A percentile compares a stretch with the other conserved stretches of the same genome.
Evolutionary conservation across 2,797 vertebrate genomes (phyloP).

Genomic region (Ambastaia sidthimunki): DNA sequence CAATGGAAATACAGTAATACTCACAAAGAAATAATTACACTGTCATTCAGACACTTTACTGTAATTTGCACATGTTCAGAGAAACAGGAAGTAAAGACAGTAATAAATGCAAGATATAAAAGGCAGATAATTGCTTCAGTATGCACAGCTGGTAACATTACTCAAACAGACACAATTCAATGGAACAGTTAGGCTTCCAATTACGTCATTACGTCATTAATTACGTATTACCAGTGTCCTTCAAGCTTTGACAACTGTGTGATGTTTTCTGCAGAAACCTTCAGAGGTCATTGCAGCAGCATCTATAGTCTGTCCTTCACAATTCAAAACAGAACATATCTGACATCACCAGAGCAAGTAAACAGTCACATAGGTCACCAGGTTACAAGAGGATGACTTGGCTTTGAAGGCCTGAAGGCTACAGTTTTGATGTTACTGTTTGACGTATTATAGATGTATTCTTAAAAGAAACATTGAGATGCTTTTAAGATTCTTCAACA

Average conservation of each 20-base stretch:
- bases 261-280: background rate
- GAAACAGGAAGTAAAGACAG: background rate
- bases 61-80: background rate
- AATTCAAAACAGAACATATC: background rate
- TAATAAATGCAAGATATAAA: background rate
- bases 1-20: background rate
- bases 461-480: background rate
- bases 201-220: background rate
- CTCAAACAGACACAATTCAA: background rate
- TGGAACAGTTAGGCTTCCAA: background rate
- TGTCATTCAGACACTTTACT: background rate
- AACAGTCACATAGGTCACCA: no score
- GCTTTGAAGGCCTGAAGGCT: no score
- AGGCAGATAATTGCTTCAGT: background rate
- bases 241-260: background rate
- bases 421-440: no score
- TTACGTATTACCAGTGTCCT: background rate
- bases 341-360: no score
- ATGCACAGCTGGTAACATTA: background rate
- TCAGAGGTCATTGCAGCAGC: background rate
- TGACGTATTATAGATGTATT: background rate
- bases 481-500: background rate
- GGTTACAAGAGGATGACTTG: no score
- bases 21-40: background rate
- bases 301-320: background rate